These are phyloP conservation scores for Tokudaia tokunoshimensis DNA, from an alignment of 2,797 vertebrate species.

Conservation along the genomic window DNA sequence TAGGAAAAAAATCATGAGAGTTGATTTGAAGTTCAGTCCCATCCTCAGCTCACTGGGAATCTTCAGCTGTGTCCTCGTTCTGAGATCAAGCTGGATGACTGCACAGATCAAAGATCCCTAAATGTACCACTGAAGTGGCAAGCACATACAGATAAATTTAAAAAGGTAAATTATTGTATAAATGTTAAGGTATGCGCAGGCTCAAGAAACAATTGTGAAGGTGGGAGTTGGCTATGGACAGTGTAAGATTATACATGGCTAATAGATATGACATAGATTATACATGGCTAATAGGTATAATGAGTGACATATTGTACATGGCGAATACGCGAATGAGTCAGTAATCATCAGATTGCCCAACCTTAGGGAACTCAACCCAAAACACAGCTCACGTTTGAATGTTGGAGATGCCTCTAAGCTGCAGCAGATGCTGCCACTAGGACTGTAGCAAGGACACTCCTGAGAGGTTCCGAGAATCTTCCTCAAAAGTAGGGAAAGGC, in stretches of 20 bases:
- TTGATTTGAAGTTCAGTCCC: neutral
- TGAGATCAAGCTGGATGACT: no score
- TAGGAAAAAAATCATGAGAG: neutral
- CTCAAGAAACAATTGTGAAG: slow-evolving; percentile 50
- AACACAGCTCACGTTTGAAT: neutral
- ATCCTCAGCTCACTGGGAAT: neutral
- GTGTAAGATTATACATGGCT: neutral
- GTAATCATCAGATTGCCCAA: neutral
- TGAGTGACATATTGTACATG: neutral
- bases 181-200: slow-evolving; percentile 13
- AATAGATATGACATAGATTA: neutral
- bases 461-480: neutral
- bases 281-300: neutral
- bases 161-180: slow-evolving; percentile 2
- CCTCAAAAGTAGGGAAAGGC: neutral
- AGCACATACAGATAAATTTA: slow-evolving; percentile 57
- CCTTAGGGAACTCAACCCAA: slow-evolving; percentile 23
- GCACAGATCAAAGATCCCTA: neutral
- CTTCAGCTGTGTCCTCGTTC: neutral
- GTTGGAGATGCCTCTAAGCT: neutral
- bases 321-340: neutral
- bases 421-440: neutral
- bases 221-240: slow-evolving; percentile 32
- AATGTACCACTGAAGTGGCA: neutral
- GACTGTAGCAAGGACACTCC: neutral